Evolutionary conservation across 2,113 vertebrate species (phyloP), one percentile per base, ranked within the genome.

Genomic region (Pelecanoides urinatrix): DNA sequence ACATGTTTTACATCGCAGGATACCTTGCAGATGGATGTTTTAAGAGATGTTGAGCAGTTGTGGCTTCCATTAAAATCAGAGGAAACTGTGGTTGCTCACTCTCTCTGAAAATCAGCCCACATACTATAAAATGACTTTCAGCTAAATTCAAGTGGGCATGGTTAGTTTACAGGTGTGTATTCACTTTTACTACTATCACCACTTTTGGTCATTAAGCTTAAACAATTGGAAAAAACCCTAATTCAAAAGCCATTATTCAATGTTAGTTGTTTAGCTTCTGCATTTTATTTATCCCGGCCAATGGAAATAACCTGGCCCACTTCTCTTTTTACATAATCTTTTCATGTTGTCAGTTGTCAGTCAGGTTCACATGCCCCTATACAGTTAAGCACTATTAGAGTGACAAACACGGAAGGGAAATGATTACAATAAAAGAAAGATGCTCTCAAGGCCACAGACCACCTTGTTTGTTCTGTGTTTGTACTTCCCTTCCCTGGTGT

Each of bases 401-500:
- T 38, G 45, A 79, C 93, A 88, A 88, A 90, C 75, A 83, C 0
- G 0, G 82, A 92, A 90, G 26, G 85, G 85, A 96, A 96, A 76
- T 8, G 2, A 88, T 70, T 49, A 47, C 88, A 93, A 20, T 62
- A 45, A 88, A 76, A 72, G 66, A 95, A 82, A 94, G 74, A 70
- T 0, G 0, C 58, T 83, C 93, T 92, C 71, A 90, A 93, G 63
- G 93, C 66, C 94, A 82, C 1, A 89, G 90, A 85, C 90, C 90
- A 89, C 85, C 91, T 84, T 44, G 52, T 72, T 94, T 92, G 84
- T 75, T 81, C 93, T 72, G 70, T 91, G 83, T 72, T 90, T 93
- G 53, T 75, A 75, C 81, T 93, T 94, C 90, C 92, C 81, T 85
- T 93, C n/a, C n/a, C n/a, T n/a, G n/a, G n/a, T n/a, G n/a, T n/a